phyloP scores from a whole-genome alignment of 2,888 invertebrate species.

The Barypeithes pellucidus region DNA sequence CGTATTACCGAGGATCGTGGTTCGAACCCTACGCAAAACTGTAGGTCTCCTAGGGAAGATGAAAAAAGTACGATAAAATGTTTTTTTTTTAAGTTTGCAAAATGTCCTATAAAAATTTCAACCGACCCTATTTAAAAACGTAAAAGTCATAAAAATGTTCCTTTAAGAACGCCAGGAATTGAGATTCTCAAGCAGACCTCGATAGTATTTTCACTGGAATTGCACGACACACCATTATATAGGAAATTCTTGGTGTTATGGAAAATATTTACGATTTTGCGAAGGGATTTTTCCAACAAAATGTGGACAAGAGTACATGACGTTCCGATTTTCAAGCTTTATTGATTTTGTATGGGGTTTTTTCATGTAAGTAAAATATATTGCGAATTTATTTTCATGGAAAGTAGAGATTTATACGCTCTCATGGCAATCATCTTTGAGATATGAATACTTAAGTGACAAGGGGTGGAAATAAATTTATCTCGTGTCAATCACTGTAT shows the following conservation, averaged over 20 bases:
- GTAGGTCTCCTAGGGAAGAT: too few species aligned
- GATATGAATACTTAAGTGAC: too few species aligned
- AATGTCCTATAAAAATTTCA: conserved; percentile 38
- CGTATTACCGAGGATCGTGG: too few species aligned
- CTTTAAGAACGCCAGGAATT: conserved; percentile 50
- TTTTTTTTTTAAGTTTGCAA: too few species aligned
- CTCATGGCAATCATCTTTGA: too few species aligned
- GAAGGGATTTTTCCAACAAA: conserved; percentile 34
- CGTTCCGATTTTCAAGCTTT: conserved; percentile 34
- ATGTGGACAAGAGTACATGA: conserved; percentile 34
- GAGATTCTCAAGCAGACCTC: conserved; percentile 51
- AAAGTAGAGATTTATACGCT: too few species aligned
- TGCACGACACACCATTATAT: conserved; percentile 53
- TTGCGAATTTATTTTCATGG: too few species aligned
- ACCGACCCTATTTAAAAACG: conserved; percentile 27
- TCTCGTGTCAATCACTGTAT: too few species aligned
- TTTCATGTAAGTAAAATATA: conserved; percentile 4
- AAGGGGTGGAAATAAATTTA: too few species aligned
- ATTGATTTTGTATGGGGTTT: conserved; percentile 31
- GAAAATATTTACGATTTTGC: conserved; percentile 53
- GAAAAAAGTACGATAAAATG: too few species aligned
- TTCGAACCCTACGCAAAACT: too few species aligned
- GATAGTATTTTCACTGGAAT: conserved; percentile 51
- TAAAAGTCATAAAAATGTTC: conserved; percentile 51
- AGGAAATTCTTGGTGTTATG: conserved; percentile 54